Base-by-base conservation (phyloP, 2,888 invertebrate species). In the Apocheima hispidaria region DNA sequence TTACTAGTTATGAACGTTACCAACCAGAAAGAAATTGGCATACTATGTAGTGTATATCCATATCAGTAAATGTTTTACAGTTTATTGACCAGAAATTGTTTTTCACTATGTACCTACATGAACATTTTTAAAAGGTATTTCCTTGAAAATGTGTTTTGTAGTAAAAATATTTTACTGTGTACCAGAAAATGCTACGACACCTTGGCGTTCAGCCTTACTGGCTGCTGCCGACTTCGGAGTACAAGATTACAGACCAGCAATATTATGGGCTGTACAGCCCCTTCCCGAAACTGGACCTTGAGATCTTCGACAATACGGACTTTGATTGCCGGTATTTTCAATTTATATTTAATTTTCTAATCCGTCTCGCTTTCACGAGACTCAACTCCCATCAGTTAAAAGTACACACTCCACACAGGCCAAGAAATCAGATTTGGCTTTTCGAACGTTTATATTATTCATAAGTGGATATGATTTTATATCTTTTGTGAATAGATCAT, bases 261-360 rank as follows among this genome's bases (percentile, higher is more conserved):
- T 81, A 81, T 66, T 89, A 87, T 56, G 86, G 82, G 1, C 75
- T 92, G 0, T 84, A 87, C 70, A 89, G 88, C 46, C 79, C 81
- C 0, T 90, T 81, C 60, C 92, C 92, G 0, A 88, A 87, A 61
- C 73, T 92, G 7, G 88, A 88, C 12, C 67, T 92, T 38, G 87
- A 91, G 50, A 81, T 88, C 35, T 92, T 92, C 54, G 92, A 92
- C 64, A 91, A 92, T 60, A 90, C 87, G 0, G 91, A 92, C 44
- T 92, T 85, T 65, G 92, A 92, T 57, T 88, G 90, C 70, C 84
- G 92, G 92, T 92, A n/a, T 71, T 79, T 72, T 41, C 10, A 10
- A 44, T 16, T 5, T 14, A 14, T 26, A 7, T 26, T 28, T 9
- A 16, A 18, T n/a, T n/a, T n/a, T n/a, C n/a, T n/a, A n/a, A n/a